Evolutionary conservation across 1,140 invertebrate species (phyloP), one percentile per base, ranked within the genome.

Genomic region (Zophobas morio): DNA sequence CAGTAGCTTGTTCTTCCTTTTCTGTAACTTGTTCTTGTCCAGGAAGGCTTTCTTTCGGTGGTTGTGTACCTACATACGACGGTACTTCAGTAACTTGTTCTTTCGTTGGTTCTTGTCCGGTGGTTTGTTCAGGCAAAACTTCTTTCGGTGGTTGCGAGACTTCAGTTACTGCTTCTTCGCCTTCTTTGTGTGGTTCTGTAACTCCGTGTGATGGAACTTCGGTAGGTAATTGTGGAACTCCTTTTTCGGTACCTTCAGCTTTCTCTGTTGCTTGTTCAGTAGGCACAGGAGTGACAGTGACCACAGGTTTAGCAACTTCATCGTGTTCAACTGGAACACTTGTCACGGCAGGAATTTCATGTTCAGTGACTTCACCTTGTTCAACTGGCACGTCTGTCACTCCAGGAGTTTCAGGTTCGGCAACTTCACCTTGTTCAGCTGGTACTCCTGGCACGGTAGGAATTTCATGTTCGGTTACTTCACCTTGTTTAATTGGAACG

Each of bases 321-420:
- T 81, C 49, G 1, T 8, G 49, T 51, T 6, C 32, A 34, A 32
- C 53, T 73, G 63, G 42, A 34, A 74, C 56, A 35, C 42, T 36
- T 74, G 70, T 66, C 78, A 51, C 80, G 76, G 82, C 39, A 75
- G 40, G 33, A 20, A 63, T 8, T 60, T n/a, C 66, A 5, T 78
- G 77, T 70, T 80, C 74, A 1, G 84, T 66, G 6, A 75, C 77
- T 79, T 70, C 53, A 56, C 80, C 49, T n/a, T 8, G 49, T 51
- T 6, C 32, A 34, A 32, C 53, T 73, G 63, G 42, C 34, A 74
- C 56, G 35, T 42, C 37, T 74, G 70, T 66, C 78, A 51, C 80
- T 76, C 82, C 39, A 75, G 40, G 33, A 20, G 57, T 8, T 60
- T n/a, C 66, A 5, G 79, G 77, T 70, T 80, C 74, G 1, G 84